A percentile compares a stretch with the other conserved stretches of the same genome.
These are phyloP conservation scores for Brachypalpus laphriformis DNA, from an alignment of 2,888 invertebrate genomes.

Conservation along the genomic window DNA sequence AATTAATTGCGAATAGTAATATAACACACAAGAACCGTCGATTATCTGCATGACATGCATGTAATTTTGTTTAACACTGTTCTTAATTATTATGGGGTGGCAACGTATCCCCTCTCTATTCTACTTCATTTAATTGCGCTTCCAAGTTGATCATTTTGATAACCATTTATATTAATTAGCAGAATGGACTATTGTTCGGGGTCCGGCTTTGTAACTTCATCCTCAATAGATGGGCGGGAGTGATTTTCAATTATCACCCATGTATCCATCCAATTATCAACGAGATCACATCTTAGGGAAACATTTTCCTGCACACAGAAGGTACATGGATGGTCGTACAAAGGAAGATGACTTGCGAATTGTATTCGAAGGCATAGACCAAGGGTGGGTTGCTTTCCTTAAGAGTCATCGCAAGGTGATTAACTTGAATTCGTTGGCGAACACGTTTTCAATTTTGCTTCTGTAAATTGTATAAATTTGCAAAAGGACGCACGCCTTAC, in stretches of 20 bases:
- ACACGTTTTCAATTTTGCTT: slow-evolving; percentile 26
- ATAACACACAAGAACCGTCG: neutral
- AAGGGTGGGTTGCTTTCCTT: neutral
- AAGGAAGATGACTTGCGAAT: neutral
- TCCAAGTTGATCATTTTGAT: neutral
- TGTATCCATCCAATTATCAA: slow-evolving; percentile 16
- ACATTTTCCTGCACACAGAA: slow-evolving; percentile 1
- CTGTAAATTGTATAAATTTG: neutral
- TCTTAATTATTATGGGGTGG: slow-evolving; percentile 10
- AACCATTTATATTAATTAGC: slow-evolving; percentile 18
- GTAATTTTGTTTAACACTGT: slow-evolving; percentile 10
- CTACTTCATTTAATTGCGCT: neutral
- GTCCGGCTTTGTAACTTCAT: slow-evolving; percentile 1
- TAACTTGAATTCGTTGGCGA: slow-evolving; percentile 11
- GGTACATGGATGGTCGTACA: neutral
- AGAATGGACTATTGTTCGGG: neutral
- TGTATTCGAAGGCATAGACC: neutral
- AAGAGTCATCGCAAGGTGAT: slow-evolving; percentile 30
- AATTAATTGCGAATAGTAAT: slow-evolving; percentile 9
- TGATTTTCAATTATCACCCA: slow-evolving; percentile 15
- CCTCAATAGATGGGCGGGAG: neutral
- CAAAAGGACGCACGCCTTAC: neutral
- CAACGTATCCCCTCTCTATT: neutral
- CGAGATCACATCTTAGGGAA: neutral
- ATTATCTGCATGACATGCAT: slow-evolving; percentile 28